phyloP scores from a whole-genome alignment of 1,140 invertebrate species.

The Drosophila melanica region DNA sequence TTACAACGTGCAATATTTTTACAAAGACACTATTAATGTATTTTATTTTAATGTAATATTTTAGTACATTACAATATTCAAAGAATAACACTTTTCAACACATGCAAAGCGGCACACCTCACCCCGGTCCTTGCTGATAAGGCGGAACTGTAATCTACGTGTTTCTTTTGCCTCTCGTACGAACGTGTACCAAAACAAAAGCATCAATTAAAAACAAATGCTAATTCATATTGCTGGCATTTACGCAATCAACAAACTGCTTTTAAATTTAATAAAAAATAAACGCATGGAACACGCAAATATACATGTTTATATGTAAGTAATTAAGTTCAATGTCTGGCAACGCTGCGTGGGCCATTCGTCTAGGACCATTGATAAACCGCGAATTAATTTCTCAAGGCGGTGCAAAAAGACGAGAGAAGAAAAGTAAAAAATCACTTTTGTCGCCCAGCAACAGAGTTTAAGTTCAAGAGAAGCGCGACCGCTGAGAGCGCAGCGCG shows the following conservation, averaged over 20 bases:
- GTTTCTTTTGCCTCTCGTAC: constrained; percentile 18
- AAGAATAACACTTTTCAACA: constrained; percentile 1
- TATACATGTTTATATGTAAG: neutral
- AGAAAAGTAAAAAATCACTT: constrained; percentile 17
- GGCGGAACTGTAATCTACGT: constrained; percentile 20
- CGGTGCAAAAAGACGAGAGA: constrained; percentile 1
- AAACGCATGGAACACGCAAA: constrained; percentile 29
- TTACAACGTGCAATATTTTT: too few species aligned
- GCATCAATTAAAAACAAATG: constrained; percentile 66
- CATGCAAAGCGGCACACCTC: neutral
- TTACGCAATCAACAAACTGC: constrained; percentile 44
- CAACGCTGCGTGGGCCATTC: neutral
- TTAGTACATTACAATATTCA: neutral
- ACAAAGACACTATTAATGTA: too few species aligned
- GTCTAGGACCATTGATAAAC: constrained; percentile 9
- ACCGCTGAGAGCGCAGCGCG: neutral
- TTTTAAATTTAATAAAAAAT: constrained; percentile 44
- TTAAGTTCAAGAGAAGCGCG: constrained; percentile 6
- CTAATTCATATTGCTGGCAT: constrained; percentile 18
- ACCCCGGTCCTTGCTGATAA: constrained; percentile 26
- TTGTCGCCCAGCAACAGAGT: constrained; percentile 38
- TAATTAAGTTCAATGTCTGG: constrained; percentile 6
- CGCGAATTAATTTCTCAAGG: neutral
- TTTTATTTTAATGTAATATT: neutral
- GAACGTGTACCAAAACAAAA: constrained; percentile 76